Percentiles rank a stretch among this genome's conserved stretches.
These are phyloP conservation scores for Crematogaster levior DNA, from an alignment of 2,888 invertebrate genomes.

Conservation along the genomic window DNA sequence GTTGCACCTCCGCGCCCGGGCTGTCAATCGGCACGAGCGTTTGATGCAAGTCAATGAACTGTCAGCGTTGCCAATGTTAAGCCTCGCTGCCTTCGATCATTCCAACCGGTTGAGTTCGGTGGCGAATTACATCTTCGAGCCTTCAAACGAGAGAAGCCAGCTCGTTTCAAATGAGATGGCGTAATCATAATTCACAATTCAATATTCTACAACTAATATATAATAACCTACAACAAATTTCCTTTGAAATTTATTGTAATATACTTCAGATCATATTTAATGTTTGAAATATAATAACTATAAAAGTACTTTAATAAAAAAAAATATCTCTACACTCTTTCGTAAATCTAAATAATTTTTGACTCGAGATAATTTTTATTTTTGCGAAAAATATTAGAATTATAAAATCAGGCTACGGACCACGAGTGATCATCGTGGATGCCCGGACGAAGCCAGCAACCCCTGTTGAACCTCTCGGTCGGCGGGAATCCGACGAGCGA, in stretches of 20 bases:
- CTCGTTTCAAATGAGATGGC: not conserved
- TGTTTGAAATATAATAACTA: not conserved
- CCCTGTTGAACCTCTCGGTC: slow-evolving; percentile 82
- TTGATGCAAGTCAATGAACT: slow-evolving; percentile 76
- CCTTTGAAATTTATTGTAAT: not conserved
- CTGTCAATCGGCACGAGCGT: slow-evolving; percentile 74
- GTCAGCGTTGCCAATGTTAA: slow-evolving; percentile 74
- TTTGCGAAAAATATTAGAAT: slow-evolving; percentile 23
- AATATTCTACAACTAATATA: not conserved
- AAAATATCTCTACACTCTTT: not conserved
- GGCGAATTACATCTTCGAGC: not conserved
- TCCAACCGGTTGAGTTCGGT: slow-evolving; percentile 10
- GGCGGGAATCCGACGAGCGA: slow-evolving; percentile 71
- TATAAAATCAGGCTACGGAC: slow-evolving; percentile 52
- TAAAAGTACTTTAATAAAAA: not conserved
- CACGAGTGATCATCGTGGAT: slow-evolving; percentile 66
- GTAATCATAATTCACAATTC: not conserved
- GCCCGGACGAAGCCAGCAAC: slow-evolving; percentile 85
- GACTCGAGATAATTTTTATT: not conserved
- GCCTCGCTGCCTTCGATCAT: slow-evolving; percentile 38
- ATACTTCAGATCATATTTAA: not conserved
- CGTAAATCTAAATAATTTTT: not conserved
- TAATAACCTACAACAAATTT: not conserved
- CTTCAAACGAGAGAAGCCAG: not conserved
- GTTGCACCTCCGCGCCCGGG: slow-evolving; percentile 77